Conservation (phyloP, 2,888 invertebrate species). For the Coleophora deauratella region DNA sequence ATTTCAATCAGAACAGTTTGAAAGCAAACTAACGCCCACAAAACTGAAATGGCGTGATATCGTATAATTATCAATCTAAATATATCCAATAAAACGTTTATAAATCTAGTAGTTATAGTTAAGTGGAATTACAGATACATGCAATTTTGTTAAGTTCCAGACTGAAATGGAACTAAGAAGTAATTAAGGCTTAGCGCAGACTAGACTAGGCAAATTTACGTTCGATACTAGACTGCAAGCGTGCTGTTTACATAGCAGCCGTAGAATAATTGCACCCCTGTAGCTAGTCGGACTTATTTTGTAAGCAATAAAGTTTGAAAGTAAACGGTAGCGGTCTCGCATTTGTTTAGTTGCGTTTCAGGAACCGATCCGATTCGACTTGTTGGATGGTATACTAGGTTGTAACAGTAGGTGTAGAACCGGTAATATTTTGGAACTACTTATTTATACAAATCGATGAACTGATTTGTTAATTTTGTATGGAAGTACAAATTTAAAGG, state of each 20-base stretch:
- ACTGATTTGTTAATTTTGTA: too few species aligned
- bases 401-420: too few species aligned
- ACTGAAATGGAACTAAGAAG: constrained; percentile 17
- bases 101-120: constrained; percentile 22
- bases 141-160: constrained; percentile 28
- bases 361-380: too few species aligned
- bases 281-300: too few species aligned
- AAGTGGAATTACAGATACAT: constrained; percentile 26
- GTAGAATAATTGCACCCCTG: constrained; percentile 29
- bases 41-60: constrained; percentile 8
- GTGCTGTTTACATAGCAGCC: constrained; percentile 27
- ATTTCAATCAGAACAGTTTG: constrained; percentile 6
- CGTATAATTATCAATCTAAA: constrained; percentile 16
- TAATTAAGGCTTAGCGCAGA: constrained; percentile 24
- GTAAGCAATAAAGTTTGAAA: not conserved
- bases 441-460: too few species aligned
- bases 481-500: too few species aligned
- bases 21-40: constrained; percentile 7
- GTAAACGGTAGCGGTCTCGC: not conserved
- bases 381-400: too few species aligned
- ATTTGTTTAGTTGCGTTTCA: too few species aligned
- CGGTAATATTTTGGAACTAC: too few species aligned
- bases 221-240: constrained; percentile 28
- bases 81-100: constrained; percentile 10
- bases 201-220: constrained; percentile 27